Conservation (phyloP, 2,113 vertebrate species). For the Myotis davidii region DNA sequence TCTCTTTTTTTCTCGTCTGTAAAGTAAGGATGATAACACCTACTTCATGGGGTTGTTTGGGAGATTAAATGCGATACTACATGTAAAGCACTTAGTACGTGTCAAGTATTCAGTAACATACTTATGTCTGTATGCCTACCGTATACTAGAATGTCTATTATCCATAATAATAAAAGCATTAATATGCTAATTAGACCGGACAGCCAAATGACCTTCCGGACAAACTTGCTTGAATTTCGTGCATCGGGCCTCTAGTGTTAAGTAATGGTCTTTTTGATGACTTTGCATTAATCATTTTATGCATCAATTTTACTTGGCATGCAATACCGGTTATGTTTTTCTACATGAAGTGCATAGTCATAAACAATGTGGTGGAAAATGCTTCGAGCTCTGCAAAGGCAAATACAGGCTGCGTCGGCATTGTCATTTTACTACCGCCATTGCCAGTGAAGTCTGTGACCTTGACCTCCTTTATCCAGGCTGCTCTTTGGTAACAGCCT, state of each 20-base stretch:
- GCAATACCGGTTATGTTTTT: neutral
- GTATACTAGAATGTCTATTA: neutral
- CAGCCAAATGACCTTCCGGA: no score
- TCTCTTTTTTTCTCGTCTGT: neutral
- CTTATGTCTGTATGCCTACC: neutral
- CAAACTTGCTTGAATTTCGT: no score
- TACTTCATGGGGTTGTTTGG: neutral
- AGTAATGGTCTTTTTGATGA: neutral
- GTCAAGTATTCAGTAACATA: neutral
- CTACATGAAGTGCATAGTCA: neutral
- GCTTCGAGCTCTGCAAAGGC: neutral
- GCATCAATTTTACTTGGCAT: neutral
- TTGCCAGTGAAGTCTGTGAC: neutral
- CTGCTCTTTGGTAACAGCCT: neutral
- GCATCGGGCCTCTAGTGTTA: neutral
- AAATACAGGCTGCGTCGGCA: neutral
- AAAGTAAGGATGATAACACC: neutral
- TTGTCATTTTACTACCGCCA: neutral
- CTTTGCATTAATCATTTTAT: neutral
- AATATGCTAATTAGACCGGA: no score
- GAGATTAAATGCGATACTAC: neutral
- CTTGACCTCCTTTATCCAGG: neutral
- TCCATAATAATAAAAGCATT: no score
- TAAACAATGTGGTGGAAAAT: neutral
- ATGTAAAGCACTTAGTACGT: neutral